These are phyloP conservation scores for Papilio gigon DNA, from an alignment of 2,888 invertebrate species.

Conservation along the genomic window DNA sequence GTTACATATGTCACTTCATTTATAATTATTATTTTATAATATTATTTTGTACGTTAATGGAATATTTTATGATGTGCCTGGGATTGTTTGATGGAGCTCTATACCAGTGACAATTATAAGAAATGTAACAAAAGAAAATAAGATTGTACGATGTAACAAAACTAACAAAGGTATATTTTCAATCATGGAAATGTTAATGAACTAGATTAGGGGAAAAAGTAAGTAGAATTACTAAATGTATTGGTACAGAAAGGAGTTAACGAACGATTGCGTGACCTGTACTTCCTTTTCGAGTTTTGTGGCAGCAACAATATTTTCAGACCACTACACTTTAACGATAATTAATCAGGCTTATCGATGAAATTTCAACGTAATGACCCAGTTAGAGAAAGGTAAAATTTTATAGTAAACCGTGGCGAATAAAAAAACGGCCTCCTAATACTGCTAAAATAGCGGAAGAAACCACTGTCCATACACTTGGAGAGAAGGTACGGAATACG, in stretches of 20 bases:
- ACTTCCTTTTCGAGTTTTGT: constrained; percentile 31
- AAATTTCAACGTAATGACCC: constrained; percentile 13
- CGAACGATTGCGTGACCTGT: constrained; percentile 32
- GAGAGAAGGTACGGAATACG: too few relatives aligned
- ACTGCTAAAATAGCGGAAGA: too few relatives aligned
- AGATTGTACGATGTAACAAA: neutral
- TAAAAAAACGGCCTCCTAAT: too few relatives aligned
- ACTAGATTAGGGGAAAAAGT: neutral
- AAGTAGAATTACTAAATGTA: neutral
- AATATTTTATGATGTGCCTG: too few relatives aligned
- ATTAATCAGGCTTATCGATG: constrained; percentile 28
- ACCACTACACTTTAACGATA: constrained; percentile 22
- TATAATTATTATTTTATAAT: too few relatives aligned
- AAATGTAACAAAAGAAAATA: neutral
- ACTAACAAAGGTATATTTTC: neutral
- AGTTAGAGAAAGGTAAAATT: neutral
- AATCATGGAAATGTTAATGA: neutral
- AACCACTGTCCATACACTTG: too few relatives aligned
- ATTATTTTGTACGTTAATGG: too few relatives aligned
- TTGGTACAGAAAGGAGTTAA: constrained; percentile 13
- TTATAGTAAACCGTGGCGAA: too few relatives aligned
- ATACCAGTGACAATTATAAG: too few relatives aligned
- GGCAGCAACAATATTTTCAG: constrained; percentile 17
- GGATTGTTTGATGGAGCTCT: too few relatives aligned
- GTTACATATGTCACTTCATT: too few relatives aligned